Base-by-base conservation (phyloP, 2,797 vertebrate genomes). In the Rhabdomys pumilio region DNA sequence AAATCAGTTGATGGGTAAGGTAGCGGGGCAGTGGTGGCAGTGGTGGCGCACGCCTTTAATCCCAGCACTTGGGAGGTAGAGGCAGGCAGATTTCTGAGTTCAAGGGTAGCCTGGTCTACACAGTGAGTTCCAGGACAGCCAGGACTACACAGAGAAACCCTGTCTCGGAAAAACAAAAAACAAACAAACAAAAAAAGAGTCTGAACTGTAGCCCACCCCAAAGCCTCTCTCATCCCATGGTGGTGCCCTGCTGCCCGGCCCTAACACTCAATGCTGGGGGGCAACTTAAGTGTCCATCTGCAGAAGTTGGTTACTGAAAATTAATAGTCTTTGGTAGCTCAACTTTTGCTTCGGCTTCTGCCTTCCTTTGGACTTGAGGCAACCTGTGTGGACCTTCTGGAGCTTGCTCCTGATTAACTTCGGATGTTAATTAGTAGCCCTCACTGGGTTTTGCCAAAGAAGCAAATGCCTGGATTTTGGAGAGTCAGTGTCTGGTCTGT, bases 341-440 rank as follows among this genome's bases (percentile, higher is more conserved):
- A 31, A 47, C 61, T 95, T 96, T 38, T 81, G 76, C 86, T 96
- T 96, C 94, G 96, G 85, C 34, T 89, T 14, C 96, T 97, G 90
- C 19, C 69, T 75, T 91, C 90, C 75, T 61, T 76, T 87, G 88
- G 95, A 47, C 89, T 94, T 34, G 44, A 22, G 95, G 96, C 96
- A 93, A 76, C 82, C 84, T 85, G 75, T 55, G 69, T 34, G 44
- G 82, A 80, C 94, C 94, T 97, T 84, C 80, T 63, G 89, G 94
- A 83, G 53, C 91, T 97, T 65, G 29, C 61, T 85, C 88, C 83
- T 94, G 77, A 84, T 84, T 93, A 95, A 90, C 90, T 82, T 73
- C n/a, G 7, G 63, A 7, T 47, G 87, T 97, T 96, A 59, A 91
- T 98, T 95, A 96, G 95, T 95, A 96, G 59, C 44, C 53, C 73